Conservation (phyloP, 2,888 invertebrate genomes). For the Seira musarum region DNA sequence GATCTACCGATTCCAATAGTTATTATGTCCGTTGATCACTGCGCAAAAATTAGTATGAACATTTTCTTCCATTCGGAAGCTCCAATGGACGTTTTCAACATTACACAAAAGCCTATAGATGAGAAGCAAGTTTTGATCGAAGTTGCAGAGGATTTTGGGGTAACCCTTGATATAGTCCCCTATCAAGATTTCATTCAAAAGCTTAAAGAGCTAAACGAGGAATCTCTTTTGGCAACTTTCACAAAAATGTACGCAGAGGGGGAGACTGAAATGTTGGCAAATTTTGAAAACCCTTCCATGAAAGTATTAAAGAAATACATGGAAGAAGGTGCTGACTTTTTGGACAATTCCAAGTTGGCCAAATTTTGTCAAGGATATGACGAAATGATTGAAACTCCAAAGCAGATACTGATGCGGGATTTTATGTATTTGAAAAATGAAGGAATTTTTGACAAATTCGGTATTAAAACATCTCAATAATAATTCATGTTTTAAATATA, state of each 20-base stretch:
- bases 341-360: not conserved
- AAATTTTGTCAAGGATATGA: not conserved
- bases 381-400: not conserved
- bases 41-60: not conserved
- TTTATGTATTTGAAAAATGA: constrained; percentile 14
- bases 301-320: not conserved
- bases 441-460: constrained; percentile 41
- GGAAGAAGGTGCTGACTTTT: too few relatives aligned
- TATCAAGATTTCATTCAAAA: constrained; percentile 10
- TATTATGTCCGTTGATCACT: constrained; percentile 27
- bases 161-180: constrained; percentile 17
- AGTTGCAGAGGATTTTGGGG: constrained; percentile 27
- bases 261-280: not conserved
- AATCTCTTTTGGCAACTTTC: constrained; percentile 22
- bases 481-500: too few relatives aligned
- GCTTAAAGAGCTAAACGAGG: not conserved
- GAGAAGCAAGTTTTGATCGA: constrained; percentile 33
- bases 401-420: constrained; percentile 18
- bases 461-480: not conserved
- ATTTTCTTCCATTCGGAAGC: constrained; percentile 34
- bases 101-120: not conserved
- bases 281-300: not conserved
- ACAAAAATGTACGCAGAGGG: constrained; percentile 6
- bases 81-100: constrained; percentile 25
- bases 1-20: not conserved